These are phyloP conservation scores for Meiosimyza platycephala DNA, from an alignment of 2,888 invertebrate species.

Conservation along the genomic window DNA sequence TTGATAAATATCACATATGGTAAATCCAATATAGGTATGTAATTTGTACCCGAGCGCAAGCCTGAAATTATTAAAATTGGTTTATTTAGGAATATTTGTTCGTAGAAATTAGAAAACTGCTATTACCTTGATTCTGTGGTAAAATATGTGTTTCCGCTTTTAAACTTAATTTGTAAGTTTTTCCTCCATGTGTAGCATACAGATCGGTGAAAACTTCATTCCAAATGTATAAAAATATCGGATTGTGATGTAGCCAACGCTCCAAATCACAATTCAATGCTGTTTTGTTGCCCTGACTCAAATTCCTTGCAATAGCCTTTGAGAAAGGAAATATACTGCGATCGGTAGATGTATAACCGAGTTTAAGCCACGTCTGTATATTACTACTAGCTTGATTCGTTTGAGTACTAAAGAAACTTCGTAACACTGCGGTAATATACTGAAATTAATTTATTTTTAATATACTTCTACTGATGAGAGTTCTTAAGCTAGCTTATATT, in stretches of 20 bases:
- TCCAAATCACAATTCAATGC: slow-evolving; percentile 58
- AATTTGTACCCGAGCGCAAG: slow-evolving; percentile 79
- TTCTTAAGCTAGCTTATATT: no score
- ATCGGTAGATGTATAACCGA: slow-evolving; percentile 72
- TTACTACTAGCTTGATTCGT: slow-evolving; percentile 70
- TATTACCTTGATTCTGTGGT: slow-evolving; percentile 52
- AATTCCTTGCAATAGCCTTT: slow-evolving; percentile 69
- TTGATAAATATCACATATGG: slow-evolving; percentile 85
- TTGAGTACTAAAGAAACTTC: slow-evolving; percentile 78
- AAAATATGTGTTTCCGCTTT: slow-evolving; percentile 52
- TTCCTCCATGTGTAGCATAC: slow-evolving; percentile 60
- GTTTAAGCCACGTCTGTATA: slow-evolving; percentile 72
- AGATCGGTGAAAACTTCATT: slow-evolving; percentile 71
- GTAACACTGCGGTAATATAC: slow-evolving; percentile 82
- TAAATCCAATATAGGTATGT: slow-evolving; percentile 79
- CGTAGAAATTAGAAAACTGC: not conserved
- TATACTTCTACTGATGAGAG: no score
- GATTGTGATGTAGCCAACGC: slow-evolving; percentile 68
- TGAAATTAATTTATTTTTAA: slow-evolving; percentile 54
- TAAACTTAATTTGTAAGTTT: slow-evolving; percentile 40
- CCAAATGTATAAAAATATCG: slow-evolving; percentile 69
- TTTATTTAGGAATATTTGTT: not conserved
- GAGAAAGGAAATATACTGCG: slow-evolving; percentile 72
- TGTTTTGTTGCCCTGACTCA: slow-evolving; percentile 58
- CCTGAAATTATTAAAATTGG: slow-evolving; percentile 65